Base-by-base conservation (phyloP, 2,888 invertebrate species). In the Ceramica pisi region DNA sequence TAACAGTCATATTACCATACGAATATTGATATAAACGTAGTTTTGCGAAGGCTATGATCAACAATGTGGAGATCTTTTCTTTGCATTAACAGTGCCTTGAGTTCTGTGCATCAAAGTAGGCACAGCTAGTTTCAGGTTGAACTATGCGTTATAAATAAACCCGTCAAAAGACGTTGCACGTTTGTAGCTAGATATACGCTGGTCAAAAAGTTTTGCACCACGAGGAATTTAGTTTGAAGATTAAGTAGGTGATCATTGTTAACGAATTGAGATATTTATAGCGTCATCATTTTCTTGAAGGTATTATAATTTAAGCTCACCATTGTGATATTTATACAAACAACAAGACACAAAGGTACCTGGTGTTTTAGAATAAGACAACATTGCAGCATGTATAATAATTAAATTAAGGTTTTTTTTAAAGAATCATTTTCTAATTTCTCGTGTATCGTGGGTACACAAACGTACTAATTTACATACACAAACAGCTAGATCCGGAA, bases 1-100 rank as follows among this genome's bases (percentile, higher is more conserved):
- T 53, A 60, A 68, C 65, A 79, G 65, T 73, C 62, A 69, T 69
- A 63, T 50, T 48, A 62, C 57, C 14, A 51, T 41, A 61, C 16
- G 38, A 62, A 55, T 66, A 51, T 60, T 48, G 63, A 44, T 51
- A 61, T 38, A 76, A 76, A 57, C 31, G n/a, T 61, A 23, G 38
- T 26, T 31, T 60, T 23, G 16, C 53, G 3, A n/a, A n/a, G n/a
- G 9, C 19, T 21, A 21, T 46, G 21, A 38, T 46, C 21, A 44
- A 0, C 5, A 46, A 12, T 31, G 10, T 60, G 26, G 35, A 26
- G 51, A 70, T 60, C 8, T 38, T 0, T 2, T 41, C 8, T 26
- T 44, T 41, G 9, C 1, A 21, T 16, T 21, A 48, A 21, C 5
- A 71, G 35, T 70, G n/a, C 8, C n/a, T n/a, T 68, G 31, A 31